Evolutionary conservation across 2,888 invertebrate species (phyloP).

Genomic region (Hemistola chrysoprasaria): DNA sequence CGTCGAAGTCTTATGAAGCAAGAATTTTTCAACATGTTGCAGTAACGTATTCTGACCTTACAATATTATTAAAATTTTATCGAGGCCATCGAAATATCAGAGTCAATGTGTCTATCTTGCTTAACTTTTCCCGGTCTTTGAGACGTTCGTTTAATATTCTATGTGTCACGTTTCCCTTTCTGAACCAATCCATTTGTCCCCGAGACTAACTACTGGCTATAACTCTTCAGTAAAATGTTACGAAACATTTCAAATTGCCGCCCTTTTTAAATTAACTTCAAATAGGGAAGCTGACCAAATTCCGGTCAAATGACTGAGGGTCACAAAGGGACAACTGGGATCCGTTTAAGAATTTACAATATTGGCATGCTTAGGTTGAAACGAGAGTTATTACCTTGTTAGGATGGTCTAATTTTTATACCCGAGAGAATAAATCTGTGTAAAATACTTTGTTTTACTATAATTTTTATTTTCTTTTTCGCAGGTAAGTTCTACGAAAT

Average conservation of each 20-base stretch:
- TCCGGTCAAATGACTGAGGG: slow-evolving; percentile 15
- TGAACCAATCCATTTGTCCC: slow-evolving; percentile 10
- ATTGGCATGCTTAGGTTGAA: too few relatives aligned
- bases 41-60: too few relatives aligned
- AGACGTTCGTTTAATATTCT: slow-evolving; percentile 11
- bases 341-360: slow-evolving; percentile 5
- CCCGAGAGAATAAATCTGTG: too few relatives aligned
- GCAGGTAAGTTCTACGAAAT: slow-evolving; percentile 56
- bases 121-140: slow-evolving; percentile 8
- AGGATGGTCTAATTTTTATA: too few relatives aligned
- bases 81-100: slow-evolving; percentile 2
- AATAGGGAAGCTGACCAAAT: slow-evolving; percentile 16
- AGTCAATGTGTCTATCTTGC: slow-evolving; percentile 10
- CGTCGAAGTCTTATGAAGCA: too few relatives aligned
- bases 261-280: slow-evolving; percentile 20
- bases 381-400: too few relatives aligned
- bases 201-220: slow-evolving; percentile 12
- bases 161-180: slow-evolving; percentile 12
- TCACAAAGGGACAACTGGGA: slow-evolving; percentile 20
- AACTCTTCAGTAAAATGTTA: slow-evolving; percentile 10
- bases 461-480: slow-evolving; percentile 31
- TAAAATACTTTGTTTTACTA: too few relatives aligned
- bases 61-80: slow-evolving; percentile 2
- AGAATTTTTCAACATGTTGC: too few relatives aligned
- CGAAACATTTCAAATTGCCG: slow-evolving; percentile 15